These are phyloP conservation scores for Erebia epiphron DNA, from an alignment of 2,888 invertebrate genomes.

Conservation along the genomic window DNA sequence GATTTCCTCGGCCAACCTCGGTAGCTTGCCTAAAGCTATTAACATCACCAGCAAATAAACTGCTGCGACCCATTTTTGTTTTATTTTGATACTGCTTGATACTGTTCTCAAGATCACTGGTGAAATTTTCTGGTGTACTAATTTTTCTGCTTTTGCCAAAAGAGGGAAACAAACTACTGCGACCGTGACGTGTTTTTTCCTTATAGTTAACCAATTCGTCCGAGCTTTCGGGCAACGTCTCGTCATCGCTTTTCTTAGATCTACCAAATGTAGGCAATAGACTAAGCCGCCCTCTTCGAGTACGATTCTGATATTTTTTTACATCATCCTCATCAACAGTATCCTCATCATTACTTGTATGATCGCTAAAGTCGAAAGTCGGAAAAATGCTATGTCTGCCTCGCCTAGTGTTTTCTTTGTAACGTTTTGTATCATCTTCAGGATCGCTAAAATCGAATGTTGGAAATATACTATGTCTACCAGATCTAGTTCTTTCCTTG, in stretches of 20 bases:
- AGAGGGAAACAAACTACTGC: conserved; percentile 69
- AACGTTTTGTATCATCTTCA: conserved; percentile 62
- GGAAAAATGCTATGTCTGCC: conserved; percentile 75
- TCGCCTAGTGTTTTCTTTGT: conserved; percentile 67
- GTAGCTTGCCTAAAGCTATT: conserved; percentile 52
- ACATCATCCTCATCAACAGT: conserved; percentile 72
- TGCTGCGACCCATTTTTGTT: conserved; percentile 60
- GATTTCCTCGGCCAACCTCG: conserved; percentile 49
- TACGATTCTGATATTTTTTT: conserved; percentile 69
- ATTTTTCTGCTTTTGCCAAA: conserved; percentile 72
- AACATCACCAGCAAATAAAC: conserved; percentile 58
- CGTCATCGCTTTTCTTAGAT: conserved; percentile 57
- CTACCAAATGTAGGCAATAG: conserved; percentile 73
- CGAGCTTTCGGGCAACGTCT: conserved; percentile 72
- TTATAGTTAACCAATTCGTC: conserved; percentile 74
- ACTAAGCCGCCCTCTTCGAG: conserved; percentile 70
- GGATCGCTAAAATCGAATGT: conserved; percentile 72
- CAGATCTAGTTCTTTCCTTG: conserved; percentile 65
- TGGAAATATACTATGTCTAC: conserved; percentile 71
- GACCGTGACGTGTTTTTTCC: conserved; percentile 67
- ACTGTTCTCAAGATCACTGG: conserved; percentile 67
- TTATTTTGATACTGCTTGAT: conserved; percentile 70
- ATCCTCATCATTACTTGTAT: conserved; percentile 64
- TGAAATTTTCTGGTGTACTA: conserved; percentile 56
- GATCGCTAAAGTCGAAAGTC: conserved; percentile 67